These are phyloP conservation scores for Torymus aiolomorphi DNA, from an alignment of 2,888 invertebrate species.

Conservation along the genomic window DNA sequence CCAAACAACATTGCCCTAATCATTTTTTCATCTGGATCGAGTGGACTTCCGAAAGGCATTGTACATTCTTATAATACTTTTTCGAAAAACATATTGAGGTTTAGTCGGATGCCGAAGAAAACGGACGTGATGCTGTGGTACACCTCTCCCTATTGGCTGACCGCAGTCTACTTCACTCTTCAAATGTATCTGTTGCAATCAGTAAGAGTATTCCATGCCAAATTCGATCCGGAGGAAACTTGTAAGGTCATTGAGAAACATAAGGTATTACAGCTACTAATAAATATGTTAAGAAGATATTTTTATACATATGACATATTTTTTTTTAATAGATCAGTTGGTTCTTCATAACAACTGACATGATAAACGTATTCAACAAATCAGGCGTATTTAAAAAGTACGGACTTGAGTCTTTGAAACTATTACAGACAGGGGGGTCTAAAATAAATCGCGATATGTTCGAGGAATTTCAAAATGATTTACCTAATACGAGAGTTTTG, in stretches of 20 bases:
- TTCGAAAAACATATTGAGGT: conserved; percentile 53
- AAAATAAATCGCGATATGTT: conserved; percentile 61
- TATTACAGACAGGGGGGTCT: conserved; percentile 62
- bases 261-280: conserved; percentile 60
- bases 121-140: conserved; percentile 59
- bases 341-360: conserved; percentile 62
- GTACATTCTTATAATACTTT: conserved; percentile 64
- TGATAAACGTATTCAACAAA: conserved; percentile 63
- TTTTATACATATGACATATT: background rate
- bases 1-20: conserved; percentile 60
- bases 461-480: conserved; percentile 49
- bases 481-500: conserved; percentile 59
- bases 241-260: conserved; percentile 67
- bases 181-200: conserved; percentile 43
- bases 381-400: conserved; percentile 59
- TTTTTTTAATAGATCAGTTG: conserved; percentile 60
- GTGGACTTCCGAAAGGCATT: conserved; percentile 68
- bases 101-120: background rate
- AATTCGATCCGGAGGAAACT: conserved; percentile 62
- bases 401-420: conserved; percentile 61
- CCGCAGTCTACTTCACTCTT: conserved; percentile 61
- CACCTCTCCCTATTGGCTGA: conserved; percentile 67
- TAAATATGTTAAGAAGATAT: background rate
- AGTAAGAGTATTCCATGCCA: conserved; percentile 61
- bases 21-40: conserved; percentile 70